These are phyloP conservation scores for Prorops nasuta DNA, from an alignment of 1,140 invertebrate genomes.

Conservation along the genomic window DNA sequence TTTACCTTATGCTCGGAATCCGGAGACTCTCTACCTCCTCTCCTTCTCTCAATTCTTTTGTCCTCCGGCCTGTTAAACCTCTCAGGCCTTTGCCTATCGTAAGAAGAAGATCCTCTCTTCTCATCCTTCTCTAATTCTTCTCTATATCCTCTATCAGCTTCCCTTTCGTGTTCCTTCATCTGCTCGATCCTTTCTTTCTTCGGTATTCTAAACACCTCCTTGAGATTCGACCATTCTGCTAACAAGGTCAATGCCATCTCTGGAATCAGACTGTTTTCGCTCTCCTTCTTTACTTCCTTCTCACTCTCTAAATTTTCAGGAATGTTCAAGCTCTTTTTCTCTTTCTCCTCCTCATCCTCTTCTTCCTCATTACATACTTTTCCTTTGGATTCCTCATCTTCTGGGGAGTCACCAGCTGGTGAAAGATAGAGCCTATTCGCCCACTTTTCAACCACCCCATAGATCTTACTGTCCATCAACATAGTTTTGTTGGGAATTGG, in stretches of 20 bases:
- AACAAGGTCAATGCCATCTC: constrained; percentile 68
- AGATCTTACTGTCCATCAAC: constrained; percentile 87
- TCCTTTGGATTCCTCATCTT: constrained; percentile 45
- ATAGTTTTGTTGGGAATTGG: constrained; percentile 93
- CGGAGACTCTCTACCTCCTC: constrained; percentile 52
- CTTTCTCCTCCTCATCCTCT: constrained; percentile 19
- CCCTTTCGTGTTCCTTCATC: constrained; percentile 89
- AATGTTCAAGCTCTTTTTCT: constrained; percentile 17
- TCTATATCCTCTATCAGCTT: constrained; percentile 67
- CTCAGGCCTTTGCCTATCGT: too few species aligned
- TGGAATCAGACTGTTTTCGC: constrained; percentile 49
- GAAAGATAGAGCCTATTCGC: constrained; percentile 49
- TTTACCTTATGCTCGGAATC: constrained; percentile 43
- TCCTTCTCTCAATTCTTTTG: constrained; percentile 40
- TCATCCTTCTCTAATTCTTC: constrained; percentile 55
- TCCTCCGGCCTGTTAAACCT: too few species aligned
- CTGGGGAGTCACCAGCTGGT: constrained; percentile 43
- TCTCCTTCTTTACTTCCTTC: constrained; percentile 30
- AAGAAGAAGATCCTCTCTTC: constrained; percentile 42
- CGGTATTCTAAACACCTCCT: constrained; percentile 91
- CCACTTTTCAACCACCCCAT: constrained; percentile 81
- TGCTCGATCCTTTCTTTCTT: constrained; percentile 91
- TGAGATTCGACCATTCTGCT: constrained; percentile 75
- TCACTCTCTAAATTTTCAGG: constrained; percentile 35
- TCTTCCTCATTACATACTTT: constrained; percentile 29